Percentiles rank a stretch among this genome's conserved stretches.
Conservation (phyloP, 2,113 vertebrate genomes). For the Peromyscus californicus region DNA sequence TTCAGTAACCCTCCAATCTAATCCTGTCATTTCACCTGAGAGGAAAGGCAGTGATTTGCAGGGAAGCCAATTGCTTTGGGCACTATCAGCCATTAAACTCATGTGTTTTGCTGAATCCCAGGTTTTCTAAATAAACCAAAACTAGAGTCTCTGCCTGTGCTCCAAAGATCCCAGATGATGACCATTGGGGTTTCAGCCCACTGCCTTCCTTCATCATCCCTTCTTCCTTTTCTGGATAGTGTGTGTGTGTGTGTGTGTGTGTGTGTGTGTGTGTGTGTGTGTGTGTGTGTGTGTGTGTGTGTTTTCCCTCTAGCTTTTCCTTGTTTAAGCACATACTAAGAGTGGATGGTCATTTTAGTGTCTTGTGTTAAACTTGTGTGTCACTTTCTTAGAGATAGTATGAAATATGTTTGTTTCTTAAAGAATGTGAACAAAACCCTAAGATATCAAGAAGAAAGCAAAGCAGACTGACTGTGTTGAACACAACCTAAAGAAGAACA, state of each 20-base stretch:
- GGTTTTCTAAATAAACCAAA: background rate
- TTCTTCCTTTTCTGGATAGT: background rate
- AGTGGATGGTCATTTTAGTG: background rate
- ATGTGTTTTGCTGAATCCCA: background rate
- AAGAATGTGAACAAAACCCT: background rate
- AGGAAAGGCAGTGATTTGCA: background rate
- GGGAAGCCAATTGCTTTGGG: background rate
- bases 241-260: too few relatives aligned
- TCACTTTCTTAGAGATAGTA: background rate
- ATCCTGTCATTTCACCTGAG: background rate
- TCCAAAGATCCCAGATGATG: background rate
- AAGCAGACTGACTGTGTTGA: background rate
- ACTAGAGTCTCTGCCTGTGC: background rate
- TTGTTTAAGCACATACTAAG: background rate
- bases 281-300: background rate
- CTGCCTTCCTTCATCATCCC: background rate
- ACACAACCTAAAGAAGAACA: background rate
- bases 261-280: background rate
- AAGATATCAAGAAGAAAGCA: background rate
- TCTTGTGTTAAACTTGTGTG: background rate
- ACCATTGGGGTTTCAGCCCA: background rate
- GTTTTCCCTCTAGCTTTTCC: background rate
- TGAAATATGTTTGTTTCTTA: conserved; percentile 18
- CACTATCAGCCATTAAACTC: background rate
- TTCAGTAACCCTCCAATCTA: accelerated